phyloP scores from a whole-genome alignment of 2,113 vertebrate species.

The Gulo gulo region DNA sequence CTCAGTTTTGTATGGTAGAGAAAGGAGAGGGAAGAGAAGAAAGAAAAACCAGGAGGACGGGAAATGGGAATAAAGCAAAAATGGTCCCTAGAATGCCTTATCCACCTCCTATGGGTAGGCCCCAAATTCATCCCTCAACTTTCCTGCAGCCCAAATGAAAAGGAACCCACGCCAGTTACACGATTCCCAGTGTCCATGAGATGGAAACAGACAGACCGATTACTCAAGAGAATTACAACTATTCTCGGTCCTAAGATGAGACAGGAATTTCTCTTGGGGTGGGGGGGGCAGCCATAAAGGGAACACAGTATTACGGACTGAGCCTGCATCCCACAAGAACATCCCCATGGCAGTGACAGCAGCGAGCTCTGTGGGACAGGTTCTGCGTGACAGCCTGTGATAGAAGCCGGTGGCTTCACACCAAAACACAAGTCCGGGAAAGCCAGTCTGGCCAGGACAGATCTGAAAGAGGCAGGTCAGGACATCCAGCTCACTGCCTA shows the following conservation, averaged over 20 bases:
- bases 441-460: neutral
- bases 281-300: neutral
- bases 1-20: neutral
- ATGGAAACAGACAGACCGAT: slow-evolving; percentile 67
- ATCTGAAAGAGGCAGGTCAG: neutral
- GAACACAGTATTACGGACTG: slow-evolving; percentile 32
- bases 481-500: neutral
- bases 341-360: neutral
- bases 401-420: neutral
- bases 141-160: slow-evolving; percentile 47
- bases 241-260: slow-evolving; percentile 56
- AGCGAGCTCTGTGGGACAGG: neutral
- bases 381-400: neutral
- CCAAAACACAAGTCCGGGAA: neutral
- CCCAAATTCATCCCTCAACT: slow-evolving; percentile 33
- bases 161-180: slow-evolving; percentile 42
- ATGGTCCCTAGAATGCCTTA: neutral
- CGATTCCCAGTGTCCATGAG: slow-evolving; percentile 45
- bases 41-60: neutral
- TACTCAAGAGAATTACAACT: slow-evolving; percentile 68
- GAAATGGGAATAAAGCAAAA: neutral
- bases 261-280: slow-evolving; percentile 59
- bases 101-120: slow-evolving; percentile 33
- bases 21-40: neutral
- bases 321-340: neutral